Evolutionary conservation across 2,113 vertebrate genomes (phyloP).

Genomic region (Elachura formosa): DNA sequence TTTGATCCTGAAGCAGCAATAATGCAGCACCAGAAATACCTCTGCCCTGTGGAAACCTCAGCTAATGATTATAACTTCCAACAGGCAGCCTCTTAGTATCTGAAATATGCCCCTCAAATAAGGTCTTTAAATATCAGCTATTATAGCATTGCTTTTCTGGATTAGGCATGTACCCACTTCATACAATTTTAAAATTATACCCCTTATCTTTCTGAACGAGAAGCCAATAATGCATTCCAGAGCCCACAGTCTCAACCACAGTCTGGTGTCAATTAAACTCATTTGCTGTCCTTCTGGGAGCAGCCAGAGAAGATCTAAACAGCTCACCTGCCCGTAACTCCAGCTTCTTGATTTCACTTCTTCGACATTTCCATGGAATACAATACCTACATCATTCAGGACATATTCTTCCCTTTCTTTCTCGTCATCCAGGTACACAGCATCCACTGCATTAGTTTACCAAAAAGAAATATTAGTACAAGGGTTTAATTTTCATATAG

Average conservation of each 20-base stretch:
- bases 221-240: not conserved
- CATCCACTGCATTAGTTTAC: slow-evolving; percentile 74
- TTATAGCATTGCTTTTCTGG: not conserved
- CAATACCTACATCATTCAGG: slow-evolving; percentile 86
- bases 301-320: not conserved
- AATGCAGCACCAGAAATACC: not conserved
- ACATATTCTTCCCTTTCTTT: slow-evolving; percentile 87
- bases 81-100: not conserved
- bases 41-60: not conserved
- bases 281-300: not conserved
- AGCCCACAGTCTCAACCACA: slow-evolving; percentile 3
- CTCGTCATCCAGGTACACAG: slow-evolving; percentile 85
- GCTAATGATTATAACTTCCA: not conserved
- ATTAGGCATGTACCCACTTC: not conserved
- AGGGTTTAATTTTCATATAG: not conserved
- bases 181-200: slow-evolving; percentile 11
- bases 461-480: not conserved
- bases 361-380: slow-evolving; percentile 83
- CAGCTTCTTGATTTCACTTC: slow-evolving; percentile 83
- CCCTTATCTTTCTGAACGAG: slow-evolving; percentile 1
- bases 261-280: slow-evolving; percentile 16
- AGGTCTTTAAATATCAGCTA: slow-evolving; percentile 20
- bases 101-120: not conserved
- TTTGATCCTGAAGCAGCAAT: not conserved
- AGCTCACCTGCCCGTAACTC: slow-evolving; percentile 93